Evolutionary conservation across 2,113 vertebrate species (phyloP), one percentile per base, ranked within the genome.

Genomic region (Leptodactylus fuscus): DNA sequence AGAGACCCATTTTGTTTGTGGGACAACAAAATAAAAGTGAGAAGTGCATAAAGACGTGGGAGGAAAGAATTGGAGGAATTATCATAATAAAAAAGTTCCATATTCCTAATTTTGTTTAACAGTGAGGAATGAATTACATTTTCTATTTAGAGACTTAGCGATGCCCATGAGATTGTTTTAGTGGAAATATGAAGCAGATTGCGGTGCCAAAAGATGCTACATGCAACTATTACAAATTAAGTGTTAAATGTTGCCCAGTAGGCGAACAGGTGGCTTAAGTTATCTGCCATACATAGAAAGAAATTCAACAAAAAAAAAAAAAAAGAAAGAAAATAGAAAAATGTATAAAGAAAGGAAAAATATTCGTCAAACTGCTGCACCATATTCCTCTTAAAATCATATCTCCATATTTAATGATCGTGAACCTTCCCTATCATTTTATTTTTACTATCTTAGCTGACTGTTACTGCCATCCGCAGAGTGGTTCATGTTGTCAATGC

Each of bases 181-280:
- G 22, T 73, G 67, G 58, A 73, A 73, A 82, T 82, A 55, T 41
- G 67, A 82, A 82, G 69, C 81, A 82, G 81, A 82, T 82, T 82
- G 81, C 49, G 38, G 34, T 55, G 67, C 62, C 5, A 12, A 82
- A 49, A 82, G 81, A 82, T 73, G 49, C 22, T 55, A n/a, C 67
- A 82, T 55, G 67, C 48, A 41, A 71, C 48, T 73, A 41, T 82
- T 82, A 82, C 67, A 53, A 82, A 71, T 82, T 55, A 55, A 71
- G 73, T 55, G 24, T 70, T 81, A 79, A 79, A 41, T 60, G 76
- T 48, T 81, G 78, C 65, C 81, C 67, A 73, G 67, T 73, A 82
- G 65, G 67, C 49, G 12, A 82, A 55, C 67, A 81, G 62, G 80
- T 69, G 55, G 58, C 58, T 16, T 18, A 34, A 46, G 38, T 67